Conservation (phyloP, 2,113 vertebrate genomes). For the Aspiorhynchus laticeps region DNA sequence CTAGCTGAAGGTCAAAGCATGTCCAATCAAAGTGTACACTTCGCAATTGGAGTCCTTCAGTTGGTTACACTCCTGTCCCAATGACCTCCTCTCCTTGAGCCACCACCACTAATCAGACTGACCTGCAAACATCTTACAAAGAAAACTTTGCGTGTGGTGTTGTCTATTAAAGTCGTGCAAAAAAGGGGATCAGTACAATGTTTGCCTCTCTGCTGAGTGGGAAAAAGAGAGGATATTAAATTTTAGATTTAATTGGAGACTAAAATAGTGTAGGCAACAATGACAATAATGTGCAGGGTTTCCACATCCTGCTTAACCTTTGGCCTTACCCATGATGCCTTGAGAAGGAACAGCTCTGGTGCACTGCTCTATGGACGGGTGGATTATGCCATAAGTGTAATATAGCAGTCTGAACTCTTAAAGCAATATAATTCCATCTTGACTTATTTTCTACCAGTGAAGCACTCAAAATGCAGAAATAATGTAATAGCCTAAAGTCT, state of each 20-base stretch:
- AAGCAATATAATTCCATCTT: neutral
- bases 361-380: neutral
- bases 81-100: slow-evolving; percentile 64
- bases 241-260: slow-evolving; percentile 11
- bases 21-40: neutral
- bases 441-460: neutral
- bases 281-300: slow-evolving; percentile 36
- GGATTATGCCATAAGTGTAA: neutral
- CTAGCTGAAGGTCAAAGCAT: neutral
- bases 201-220: neutral
- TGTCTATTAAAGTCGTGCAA: neutral
- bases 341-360: slow-evolving; percentile 19
- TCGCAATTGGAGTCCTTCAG: neutral
- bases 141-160: neutral
- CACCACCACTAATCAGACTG: slow-evolving; percentile 71
- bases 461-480: neutral
- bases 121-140: slow-evolving; percentile 48
- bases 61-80: slow-evolving; percentile 53
- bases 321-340: slow-evolving; percentile 30
- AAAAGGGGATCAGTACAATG: neutral
- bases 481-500: neutral
- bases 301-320: slow-evolving; percentile 45
- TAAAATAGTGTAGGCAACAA: slow-evolving; percentile 34
- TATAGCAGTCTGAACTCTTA: neutral
- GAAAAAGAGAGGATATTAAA: slow-evolving; percentile 2